Conservation (phyloP, 2,113 vertebrate species). For the Zeus faber region DNA sequence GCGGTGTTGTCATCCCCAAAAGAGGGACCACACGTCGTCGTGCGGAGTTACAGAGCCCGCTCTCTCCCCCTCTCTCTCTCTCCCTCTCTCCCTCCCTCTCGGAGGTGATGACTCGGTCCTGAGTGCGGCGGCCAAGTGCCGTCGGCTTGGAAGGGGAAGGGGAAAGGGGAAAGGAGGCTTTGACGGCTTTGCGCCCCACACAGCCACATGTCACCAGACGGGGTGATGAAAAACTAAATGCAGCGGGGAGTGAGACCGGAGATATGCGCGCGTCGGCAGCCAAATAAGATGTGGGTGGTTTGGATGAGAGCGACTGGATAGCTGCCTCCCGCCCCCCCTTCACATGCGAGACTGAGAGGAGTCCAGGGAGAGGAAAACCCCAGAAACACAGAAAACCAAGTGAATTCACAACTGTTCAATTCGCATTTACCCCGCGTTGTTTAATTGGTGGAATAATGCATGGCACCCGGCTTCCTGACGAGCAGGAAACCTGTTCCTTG, state of each 20-base stretch:
- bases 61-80: constrained; percentile 57
- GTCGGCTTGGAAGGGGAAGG: constrained; percentile 41
- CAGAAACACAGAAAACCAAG: neutral
- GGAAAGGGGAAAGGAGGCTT: too few species aligned
- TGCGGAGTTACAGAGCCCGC: constrained; percentile 56
- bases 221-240: too few species aligned
- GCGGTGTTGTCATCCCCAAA: constrained; percentile 35
- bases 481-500: too few species aligned
- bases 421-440: too few species aligned
- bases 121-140: constrained; percentile 60
- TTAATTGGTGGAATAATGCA: too few species aligned
- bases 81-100: too few species aligned
- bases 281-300: too few species aligned
- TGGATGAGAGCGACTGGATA: constrained; percentile 31
- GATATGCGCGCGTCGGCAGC: too few species aligned
- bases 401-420: constrained; percentile 17
- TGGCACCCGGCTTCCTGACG: too few species aligned
- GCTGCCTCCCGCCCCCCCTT: constrained; percentile 20
- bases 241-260: neutral
- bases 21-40: constrained; percentile 40
- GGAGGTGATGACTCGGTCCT: constrained; percentile 57
- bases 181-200: too few species aligned
- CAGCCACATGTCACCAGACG: too few species aligned
- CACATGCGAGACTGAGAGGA: constrained; percentile 46
- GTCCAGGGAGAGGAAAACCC: too few species aligned